Evolutionary conservation across 2,888 invertebrate genomes (phyloP).

Genomic region (Synanthedon tipuliformis): DNA sequence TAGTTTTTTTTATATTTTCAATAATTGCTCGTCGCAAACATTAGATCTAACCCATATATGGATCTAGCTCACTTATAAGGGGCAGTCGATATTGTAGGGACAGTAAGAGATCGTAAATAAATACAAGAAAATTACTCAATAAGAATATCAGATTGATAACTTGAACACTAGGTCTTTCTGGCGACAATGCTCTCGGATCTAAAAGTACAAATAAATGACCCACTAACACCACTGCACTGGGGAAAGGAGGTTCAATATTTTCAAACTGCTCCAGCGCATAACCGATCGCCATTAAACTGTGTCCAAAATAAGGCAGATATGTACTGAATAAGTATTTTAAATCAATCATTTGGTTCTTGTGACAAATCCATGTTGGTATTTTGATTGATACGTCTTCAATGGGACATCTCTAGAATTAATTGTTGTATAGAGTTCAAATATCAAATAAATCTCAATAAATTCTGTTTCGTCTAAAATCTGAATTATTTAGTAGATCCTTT

Average conservation of each 20-base stretch:
- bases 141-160: constrained; percentile 37
- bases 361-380: too few relatives aligned
- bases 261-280: constrained; percentile 44
- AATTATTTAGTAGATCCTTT: too few relatives aligned
- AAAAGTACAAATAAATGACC: constrained; percentile 43
- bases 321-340: not conserved
- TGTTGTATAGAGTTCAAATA: too few relatives aligned
- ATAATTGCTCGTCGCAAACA: constrained; percentile 5
- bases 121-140: constrained; percentile 35
- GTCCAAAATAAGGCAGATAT: constrained; percentile 42
- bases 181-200: constrained; percentile 29
- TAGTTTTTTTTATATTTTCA: not conserved
- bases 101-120: constrained; percentile 34
- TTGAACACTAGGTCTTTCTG: constrained; percentile 26
- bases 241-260: constrained; percentile 30
- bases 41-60: constrained; percentile 1
- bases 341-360: not conserved
- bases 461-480: too few relatives aligned
- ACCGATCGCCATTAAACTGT: constrained; percentile 45
- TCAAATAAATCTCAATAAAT: too few relatives aligned
- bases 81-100: constrained; percentile 8
- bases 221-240: constrained; percentile 43
- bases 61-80: constrained; percentile 7
- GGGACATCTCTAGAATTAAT: too few relatives aligned
- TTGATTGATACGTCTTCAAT: too few relatives aligned